A percentile compares a stretch with the other conserved stretches of the same genome.
These are phyloP conservation scores for Dicerorhinus sumatrensis DNA, from an alignment of 2,113 vertebrate genomes.

Conservation along the genomic window DNA sequence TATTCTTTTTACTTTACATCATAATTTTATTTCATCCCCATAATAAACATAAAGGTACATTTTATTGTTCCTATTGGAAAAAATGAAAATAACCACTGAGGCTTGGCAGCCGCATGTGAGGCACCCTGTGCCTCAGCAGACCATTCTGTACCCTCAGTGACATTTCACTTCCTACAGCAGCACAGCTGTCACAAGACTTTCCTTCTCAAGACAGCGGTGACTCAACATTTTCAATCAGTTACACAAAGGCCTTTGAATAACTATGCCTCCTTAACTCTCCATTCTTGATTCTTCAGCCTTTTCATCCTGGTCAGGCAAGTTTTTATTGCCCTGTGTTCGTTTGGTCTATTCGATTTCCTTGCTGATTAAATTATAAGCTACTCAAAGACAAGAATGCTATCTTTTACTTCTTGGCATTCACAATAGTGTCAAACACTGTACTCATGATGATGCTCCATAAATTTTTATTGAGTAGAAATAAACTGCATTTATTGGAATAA, in stretches of 20 bases:
- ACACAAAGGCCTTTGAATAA: neutral
- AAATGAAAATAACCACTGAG: neutral
- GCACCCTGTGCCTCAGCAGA: no score
- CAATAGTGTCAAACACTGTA: neutral
- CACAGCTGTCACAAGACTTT: rapidly evolving
- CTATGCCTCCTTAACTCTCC: neutral
- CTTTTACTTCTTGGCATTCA: neutral
- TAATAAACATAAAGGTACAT: neutral
- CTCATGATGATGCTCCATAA: neutral
- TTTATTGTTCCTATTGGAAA: neutral
- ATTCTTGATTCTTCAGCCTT: neutral
- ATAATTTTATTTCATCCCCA: neutral
- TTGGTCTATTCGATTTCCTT: neutral
- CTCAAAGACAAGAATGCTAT: neutral
- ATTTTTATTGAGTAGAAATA: neutral
- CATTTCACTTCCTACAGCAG: rapidly evolving
- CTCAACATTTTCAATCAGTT: neutral
- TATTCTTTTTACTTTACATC: neutral
- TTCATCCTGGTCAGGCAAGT: neutral
- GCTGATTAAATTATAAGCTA: neutral
- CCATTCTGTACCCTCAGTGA: rapidly evolving
- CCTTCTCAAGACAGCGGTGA: neutral
- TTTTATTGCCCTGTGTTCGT: neutral
- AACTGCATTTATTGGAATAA: neutral
- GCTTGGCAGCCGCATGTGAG: neutral